Percentiles rank a stretch among this genome's conserved stretches.
phyloP scores from a whole-genome alignment of 1,140 invertebrate genomes.

The Drosophila repletoides region DNA sequence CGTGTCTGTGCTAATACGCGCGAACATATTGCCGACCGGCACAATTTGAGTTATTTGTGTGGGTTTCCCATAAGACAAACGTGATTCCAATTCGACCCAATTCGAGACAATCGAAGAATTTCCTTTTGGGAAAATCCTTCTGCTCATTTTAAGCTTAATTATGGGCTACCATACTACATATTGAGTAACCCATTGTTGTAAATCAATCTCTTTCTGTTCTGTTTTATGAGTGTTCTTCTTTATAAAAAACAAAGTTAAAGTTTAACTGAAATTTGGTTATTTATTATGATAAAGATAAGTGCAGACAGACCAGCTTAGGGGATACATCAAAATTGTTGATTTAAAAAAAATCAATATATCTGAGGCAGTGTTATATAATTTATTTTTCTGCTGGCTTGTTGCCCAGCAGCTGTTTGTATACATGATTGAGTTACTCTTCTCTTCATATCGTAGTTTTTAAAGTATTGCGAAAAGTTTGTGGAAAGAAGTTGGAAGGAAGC shows the following conservation, averaged over 20 bases:
- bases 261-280: no score
- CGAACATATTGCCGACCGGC: constrained; percentile 43
- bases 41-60: constrained; percentile 39
- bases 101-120: background rate
- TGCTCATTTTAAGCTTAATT: background rate
- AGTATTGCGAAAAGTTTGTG: constrained; percentile 28
- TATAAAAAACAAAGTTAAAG: background rate
- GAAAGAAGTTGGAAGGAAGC: background rate
- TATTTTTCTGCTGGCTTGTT: constrained; percentile 2
- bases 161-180: background rate
- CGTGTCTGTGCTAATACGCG: constrained; percentile 42
- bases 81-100: background rate
- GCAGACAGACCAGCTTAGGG: background rate
- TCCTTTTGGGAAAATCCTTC: background rate
- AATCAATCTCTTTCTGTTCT: background rate
- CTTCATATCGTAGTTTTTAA: constrained; percentile 38
- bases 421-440: constrained; percentile 44
- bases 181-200: background rate
- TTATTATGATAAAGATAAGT: no score
- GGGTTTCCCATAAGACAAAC: constrained; percentile 7
- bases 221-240: no score
- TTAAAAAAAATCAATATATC: constrained; percentile 7
- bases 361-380: constrained; percentile 1
- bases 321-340: background rate
- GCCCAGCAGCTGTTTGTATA: constrained; percentile 35